Conservation (phyloP, 2,113 vertebrate genomes). For the Anoura caudifer region DNA sequence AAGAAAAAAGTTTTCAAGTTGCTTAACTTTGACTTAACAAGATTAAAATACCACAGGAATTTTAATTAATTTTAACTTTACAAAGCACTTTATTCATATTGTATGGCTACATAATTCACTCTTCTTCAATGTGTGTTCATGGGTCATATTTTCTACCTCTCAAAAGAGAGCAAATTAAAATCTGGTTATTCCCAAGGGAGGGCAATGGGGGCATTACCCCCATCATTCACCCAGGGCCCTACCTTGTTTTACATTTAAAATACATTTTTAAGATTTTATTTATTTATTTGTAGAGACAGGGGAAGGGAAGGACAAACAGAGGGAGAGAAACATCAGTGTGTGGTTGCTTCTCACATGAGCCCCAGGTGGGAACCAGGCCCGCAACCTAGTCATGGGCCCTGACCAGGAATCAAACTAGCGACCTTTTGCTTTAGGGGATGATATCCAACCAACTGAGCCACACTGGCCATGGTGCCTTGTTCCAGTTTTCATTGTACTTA, state of each 20-base stretch:
- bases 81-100: background rate
- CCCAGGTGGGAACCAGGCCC: too few relatives aligned
- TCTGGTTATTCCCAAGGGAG: background rate
- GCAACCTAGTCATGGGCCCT: too few relatives aligned
- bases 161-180: background rate
- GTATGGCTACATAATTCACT: background rate
- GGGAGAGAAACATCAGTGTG: too few relatives aligned
- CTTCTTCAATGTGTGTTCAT: background rate
- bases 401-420: too few relatives aligned
- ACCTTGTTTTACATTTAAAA: background rate
- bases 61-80: background rate
- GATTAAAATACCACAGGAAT: background rate
- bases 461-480: background rate
- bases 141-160: background rate
- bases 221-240: background rate
- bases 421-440: too few relatives aligned
- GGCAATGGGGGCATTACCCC: fast-evolving
- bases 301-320: too few relatives aligned
- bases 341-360: too few relatives aligned
- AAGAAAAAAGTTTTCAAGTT: conserved; percentile 2
- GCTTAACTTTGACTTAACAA: background rate
- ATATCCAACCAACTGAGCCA: too few relatives aligned
- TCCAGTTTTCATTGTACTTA: background rate
- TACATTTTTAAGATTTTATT: too few relatives aligned
- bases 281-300: too few relatives aligned